phyloP scores from a whole-genome alignment of 2,888 invertebrate genomes.

The Sturmia bella region DNA sequence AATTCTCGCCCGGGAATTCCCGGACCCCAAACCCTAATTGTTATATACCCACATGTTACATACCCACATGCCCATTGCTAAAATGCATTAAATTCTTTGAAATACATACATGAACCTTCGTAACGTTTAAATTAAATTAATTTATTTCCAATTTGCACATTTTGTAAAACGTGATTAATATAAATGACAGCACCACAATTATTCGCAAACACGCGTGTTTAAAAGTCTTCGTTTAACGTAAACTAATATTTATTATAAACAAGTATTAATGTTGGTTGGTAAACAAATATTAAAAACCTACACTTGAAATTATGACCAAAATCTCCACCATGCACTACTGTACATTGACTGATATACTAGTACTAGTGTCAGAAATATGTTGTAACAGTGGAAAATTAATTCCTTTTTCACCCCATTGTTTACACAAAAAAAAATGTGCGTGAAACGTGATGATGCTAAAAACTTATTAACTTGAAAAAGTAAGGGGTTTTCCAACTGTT shows the following conservation, averaged over 20 bases:
- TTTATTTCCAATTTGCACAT: conserved; percentile 15
- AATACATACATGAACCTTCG: too few species aligned
- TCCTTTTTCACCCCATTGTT: conserved; percentile 36
- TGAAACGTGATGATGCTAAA: conserved; percentile 62
- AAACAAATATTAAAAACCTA: conserved; percentile 42
- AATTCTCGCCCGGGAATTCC: too few species aligned
- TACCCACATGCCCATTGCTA: too few species aligned
- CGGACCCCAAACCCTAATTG: too few species aligned
- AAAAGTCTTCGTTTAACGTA: conserved; percentile 37
- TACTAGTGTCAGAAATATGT: neutral
- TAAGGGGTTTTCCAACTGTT: neutral
- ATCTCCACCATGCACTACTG: neutral
- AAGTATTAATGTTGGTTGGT: conserved; percentile 45
- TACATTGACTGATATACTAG: neutral
- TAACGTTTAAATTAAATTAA: conserved; percentile 38
- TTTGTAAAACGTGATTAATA: conserved; percentile 37
- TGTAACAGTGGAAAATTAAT: conserved; percentile 33
- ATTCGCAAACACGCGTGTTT: conserved; percentile 12
- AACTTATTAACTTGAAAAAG: conserved; percentile 27
- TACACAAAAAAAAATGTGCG: conserved; percentile 56
- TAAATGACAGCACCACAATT: neutral
- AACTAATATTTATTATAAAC: conserved; percentile 46
- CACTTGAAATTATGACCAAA: conserved; percentile 24
- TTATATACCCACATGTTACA: too few species aligned
- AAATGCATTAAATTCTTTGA: neutral